Conservation (phyloP, 2,888 invertebrate genomes). For the Agonopterix alstromeriana region DNA sequence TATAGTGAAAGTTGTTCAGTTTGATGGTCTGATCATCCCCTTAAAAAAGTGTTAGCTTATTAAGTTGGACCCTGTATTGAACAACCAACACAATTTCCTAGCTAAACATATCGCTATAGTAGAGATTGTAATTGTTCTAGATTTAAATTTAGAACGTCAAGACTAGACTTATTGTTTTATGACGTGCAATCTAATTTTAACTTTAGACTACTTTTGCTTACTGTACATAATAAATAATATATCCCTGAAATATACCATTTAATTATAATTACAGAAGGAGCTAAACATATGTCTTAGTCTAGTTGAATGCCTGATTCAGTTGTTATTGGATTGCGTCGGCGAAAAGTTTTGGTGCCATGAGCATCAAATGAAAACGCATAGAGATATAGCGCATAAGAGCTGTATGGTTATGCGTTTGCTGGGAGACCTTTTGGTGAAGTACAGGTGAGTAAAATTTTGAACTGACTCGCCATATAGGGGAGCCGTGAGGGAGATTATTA, state of each 20-base stretch:
- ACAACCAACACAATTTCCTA: too few relatives aligned
- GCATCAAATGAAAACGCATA: conserved; percentile 53
- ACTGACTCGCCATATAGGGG: too few relatives aligned
- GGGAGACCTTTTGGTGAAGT: conserved; percentile 75
- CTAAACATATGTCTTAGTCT: conserved; percentile 60
- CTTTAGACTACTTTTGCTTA: neutral
- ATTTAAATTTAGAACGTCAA: too few relatives aligned
- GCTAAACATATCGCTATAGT: too few relatives aligned
- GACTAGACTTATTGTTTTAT: too few relatives aligned
- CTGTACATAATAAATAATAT: neutral
- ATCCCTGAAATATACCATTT: neutral
- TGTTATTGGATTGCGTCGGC: conserved; percentile 72
- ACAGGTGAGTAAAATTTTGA: conserved; percentile 45
- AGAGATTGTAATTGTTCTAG: too few relatives aligned
- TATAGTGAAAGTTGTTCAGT: too few relatives aligned
- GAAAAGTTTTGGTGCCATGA: conserved; percentile 73
- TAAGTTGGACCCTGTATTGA: too few relatives aligned
- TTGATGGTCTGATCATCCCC: too few relatives aligned
- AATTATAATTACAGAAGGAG: conserved; percentile 55
- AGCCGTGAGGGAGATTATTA: too few relatives aligned
- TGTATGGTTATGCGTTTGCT: conserved; percentile 74
- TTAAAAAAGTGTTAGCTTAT: too few relatives aligned
- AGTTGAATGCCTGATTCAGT: conserved; percentile 62
- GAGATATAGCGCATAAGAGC: conserved; percentile 69
- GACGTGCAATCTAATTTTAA: too few relatives aligned